These are phyloP conservation scores for Leptura quadrifasciata DNA, from an alignment of 2,888 invertebrate genomes.

Conservation along the genomic window DNA sequence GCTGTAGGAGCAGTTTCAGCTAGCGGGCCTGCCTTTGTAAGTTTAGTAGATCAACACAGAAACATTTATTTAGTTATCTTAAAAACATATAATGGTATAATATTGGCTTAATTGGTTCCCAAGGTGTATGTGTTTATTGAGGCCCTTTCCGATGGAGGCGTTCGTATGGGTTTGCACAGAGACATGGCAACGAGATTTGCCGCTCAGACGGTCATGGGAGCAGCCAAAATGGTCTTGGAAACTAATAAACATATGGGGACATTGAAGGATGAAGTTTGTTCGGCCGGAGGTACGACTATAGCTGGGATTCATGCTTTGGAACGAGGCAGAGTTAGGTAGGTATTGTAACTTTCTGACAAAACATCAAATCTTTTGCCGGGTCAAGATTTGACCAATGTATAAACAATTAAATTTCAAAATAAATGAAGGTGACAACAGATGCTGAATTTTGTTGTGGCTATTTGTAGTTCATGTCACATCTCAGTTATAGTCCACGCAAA, in stretches of 20 bases:
- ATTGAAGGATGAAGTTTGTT: conserved; percentile 90
- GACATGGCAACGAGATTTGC: conserved; percentile 86
- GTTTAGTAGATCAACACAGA: conserved; percentile 63
- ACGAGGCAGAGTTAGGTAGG: conserved; percentile 83
- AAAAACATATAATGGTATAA: too few relatives aligned
- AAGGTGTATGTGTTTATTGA: conserved; percentile 91
- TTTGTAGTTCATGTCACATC: too few relatives aligned
- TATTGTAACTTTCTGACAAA: neutral
- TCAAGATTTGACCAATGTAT: neutral
- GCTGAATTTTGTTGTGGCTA: too few relatives aligned
- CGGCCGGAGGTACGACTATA: conserved; percentile 93
- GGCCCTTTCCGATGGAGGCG: conserved; percentile 94
- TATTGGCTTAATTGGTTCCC: conserved; percentile 51
- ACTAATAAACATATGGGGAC: conserved; percentile 86
- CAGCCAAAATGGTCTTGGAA: conserved; percentile 86
- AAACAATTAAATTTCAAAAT: neutral
- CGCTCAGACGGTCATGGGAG: conserved; percentile 88
- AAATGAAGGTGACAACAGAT: neutral
- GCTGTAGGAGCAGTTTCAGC: conserved; percentile 87
- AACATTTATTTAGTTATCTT: neutral
- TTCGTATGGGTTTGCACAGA: conserved; percentile 91
- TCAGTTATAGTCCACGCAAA: too few relatives aligned
- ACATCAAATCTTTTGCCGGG: neutral
- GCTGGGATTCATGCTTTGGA: conserved; percentile 90
- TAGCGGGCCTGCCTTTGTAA: conserved; percentile 95